phyloP scores from a whole-genome alignment of 92 coral and sea anemone genomes.

The Phenganax subtilis region DNA sequence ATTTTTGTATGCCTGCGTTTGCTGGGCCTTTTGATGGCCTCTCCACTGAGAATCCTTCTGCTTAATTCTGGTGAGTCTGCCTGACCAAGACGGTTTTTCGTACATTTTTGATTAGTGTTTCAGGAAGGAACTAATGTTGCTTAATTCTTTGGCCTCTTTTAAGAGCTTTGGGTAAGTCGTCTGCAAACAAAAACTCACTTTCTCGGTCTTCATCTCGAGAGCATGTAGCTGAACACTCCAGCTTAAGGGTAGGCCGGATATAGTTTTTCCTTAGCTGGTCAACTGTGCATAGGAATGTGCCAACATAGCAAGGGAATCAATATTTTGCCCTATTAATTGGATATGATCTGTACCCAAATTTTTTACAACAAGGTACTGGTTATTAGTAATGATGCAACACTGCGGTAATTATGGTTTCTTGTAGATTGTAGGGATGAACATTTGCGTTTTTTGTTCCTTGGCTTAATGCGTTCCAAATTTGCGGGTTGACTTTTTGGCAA shows the following conservation, averaged over 20 bases:
- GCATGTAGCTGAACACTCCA: constrained; percentile 27
- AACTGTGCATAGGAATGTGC: constrained; percentile 11
- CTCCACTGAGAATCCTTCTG: constrained; percentile 19
- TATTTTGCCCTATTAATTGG: constrained; percentile 2
- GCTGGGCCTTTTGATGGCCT: constrained; percentile 10
- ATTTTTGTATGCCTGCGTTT: not conserved
- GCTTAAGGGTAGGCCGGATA: constrained; percentile 27
- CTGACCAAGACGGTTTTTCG: not conserved
- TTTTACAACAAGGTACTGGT: not conserved
- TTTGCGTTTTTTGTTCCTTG: constrained; percentile 2
- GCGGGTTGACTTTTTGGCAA: constrained; percentile 10
- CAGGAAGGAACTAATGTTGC: constrained; percentile 1
- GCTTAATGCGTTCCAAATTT: constrained; percentile 27
- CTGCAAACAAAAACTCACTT: constrained; percentile 37
- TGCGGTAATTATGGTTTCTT: constrained; percentile 22
- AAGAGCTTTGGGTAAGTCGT: constrained; percentile 33
- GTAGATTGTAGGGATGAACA: constrained; percentile 29
- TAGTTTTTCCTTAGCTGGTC: constrained; percentile 32
- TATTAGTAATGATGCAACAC: constrained; percentile 1
- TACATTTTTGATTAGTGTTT: not conserved
- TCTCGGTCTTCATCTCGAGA: not conserved
- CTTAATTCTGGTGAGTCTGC: not conserved
- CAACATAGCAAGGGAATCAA: constrained; percentile 27
- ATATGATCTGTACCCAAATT: not conserved
- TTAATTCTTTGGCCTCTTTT: constrained; percentile 18